phyloP scores from a whole-genome alignment of 2,888 invertebrate genomes.

The Drosophila hamatofila region DNA sequence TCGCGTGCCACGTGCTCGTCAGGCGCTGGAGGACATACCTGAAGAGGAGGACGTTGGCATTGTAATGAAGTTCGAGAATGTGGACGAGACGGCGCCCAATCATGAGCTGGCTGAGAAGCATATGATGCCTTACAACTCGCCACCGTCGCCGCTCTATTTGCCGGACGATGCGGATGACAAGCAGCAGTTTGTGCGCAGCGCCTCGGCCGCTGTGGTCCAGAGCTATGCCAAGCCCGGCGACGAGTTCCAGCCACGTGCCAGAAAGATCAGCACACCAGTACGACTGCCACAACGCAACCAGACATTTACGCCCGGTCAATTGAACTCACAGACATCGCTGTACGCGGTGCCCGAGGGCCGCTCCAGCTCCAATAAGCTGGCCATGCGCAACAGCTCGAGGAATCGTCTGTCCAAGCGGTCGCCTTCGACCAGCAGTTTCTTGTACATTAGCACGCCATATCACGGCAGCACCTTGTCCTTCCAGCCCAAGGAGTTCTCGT shows the following conservation, averaged over 20 bases:
- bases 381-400: conserved; percentile 82
- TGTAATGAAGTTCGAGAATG: conserved; percentile 84
- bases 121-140: conserved; percentile 64
- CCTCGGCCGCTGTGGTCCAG: conserved; percentile 90
- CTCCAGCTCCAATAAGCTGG: conserved; percentile 80
- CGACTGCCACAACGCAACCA: conserved; percentile 85
- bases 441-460: conserved; percentile 93
- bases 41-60: conserved; percentile 85
- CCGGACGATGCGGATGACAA: conserved; percentile 71
- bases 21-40: conserved; percentile 82
- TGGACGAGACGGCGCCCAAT: conserved; percentile 62
- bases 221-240: conserved; percentile 85
- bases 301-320: conserved; percentile 86
- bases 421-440: conserved; percentile 92
- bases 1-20: conserved; percentile 86
- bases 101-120: conserved; percentile 60
- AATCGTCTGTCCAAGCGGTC: conserved; percentile 88
- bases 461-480: conserved; percentile 93
- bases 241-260: conserved; percentile 86
- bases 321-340: conserved; percentile 89
- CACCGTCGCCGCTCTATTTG: conserved; percentile 72
- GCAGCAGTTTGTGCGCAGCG: conserved; percentile 88
- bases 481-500: conserved; percentile 91
- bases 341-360: conserved; percentile 90
- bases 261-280: conserved; percentile 88